Percentiles rank a stretch among this genome's conserved stretches.
Conservation (phyloP, 37 sponge, comb jelly and placozoan species). For the Aphrocallistes beatrix region DNA sequence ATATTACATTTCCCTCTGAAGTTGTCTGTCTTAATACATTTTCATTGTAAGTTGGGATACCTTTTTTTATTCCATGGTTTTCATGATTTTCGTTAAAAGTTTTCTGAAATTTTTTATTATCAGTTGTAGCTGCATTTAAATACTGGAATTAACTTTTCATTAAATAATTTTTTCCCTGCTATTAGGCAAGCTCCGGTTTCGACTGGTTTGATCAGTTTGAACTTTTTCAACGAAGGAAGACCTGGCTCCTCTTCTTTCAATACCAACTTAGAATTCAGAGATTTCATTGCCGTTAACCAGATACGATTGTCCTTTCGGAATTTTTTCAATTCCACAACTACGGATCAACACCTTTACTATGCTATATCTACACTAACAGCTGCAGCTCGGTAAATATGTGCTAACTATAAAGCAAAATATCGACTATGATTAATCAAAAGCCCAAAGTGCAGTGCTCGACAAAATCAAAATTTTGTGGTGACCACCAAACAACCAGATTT, state of each 20-base stretch:
- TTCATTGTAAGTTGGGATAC: not conserved
- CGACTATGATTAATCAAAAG: no score
- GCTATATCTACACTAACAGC: not conserved
- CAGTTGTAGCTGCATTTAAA: no score
- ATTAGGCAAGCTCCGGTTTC: not conserved
- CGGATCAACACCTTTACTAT: not conserved
- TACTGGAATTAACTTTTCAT: no score
- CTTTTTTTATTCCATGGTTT: not conserved
- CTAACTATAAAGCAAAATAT: no score
- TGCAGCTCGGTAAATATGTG: not conserved
- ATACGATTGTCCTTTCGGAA: not conserved
- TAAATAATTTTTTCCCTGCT: not conserved
- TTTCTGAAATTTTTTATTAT: not conserved
- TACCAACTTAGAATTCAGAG: not conserved
- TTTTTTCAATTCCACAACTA: not conserved
- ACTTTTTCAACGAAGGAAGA: not conserved
- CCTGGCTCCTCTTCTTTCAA: not conserved
- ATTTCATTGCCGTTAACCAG: not conserved
- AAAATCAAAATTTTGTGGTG: no score
- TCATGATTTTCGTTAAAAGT: not conserved
- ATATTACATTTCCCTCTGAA: not conserved
- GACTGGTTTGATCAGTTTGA: not conserved
- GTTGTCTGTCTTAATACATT: not conserved
- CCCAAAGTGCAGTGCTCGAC: no score
- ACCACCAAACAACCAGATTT: no score